Conservation (phyloP, 2,888 invertebrate genomes). For the Chrysolina americana region DNA sequence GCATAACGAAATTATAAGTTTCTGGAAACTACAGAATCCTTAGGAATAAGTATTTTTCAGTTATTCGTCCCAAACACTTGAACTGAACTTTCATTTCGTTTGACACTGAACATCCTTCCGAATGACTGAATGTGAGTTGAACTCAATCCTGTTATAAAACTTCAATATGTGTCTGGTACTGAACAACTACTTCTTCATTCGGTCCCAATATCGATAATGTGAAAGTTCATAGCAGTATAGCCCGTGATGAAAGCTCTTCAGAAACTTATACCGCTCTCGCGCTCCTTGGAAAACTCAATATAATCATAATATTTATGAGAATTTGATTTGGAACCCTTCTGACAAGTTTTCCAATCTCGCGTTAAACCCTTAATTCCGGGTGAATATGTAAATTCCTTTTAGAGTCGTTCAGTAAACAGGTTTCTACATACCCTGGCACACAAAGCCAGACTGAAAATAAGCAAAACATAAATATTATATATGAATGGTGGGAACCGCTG, state of each 20-base stretch:
- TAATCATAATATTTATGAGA: slow-evolving; percentile 22
- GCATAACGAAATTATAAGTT: too few species aligned
- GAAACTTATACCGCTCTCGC: slow-evolving; percentile 2
- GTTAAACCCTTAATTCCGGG: slow-evolving; percentile 7
- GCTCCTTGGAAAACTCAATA: slow-evolving; percentile 7
- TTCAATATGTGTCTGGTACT: neutral
- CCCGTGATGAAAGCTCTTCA: neutral
- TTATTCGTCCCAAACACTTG: too few species aligned
- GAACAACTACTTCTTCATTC: neutral
- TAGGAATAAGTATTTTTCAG: too few species aligned
- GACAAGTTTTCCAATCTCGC: slow-evolving; percentile 18
- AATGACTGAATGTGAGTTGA: neutral
- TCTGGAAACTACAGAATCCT: too few species aligned
- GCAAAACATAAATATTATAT: neutral
- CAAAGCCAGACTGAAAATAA: neutral
- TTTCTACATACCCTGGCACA: neutral
- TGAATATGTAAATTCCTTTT: slow-evolving; percentile 3
- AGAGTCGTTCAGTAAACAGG: neutral
- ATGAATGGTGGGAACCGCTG: neutral
- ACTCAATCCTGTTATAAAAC: neutral
- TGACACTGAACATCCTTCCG: neutral
- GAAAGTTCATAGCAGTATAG: slow-evolving; percentile 3
- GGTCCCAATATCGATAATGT: slow-evolving; percentile 11
- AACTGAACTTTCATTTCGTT: neutral
- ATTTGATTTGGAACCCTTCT: slow-evolving; percentile 16